phyloP scores from a whole-genome alignment of 2,888 invertebrate genomes.

The Mythimna ferrago region DNA sequence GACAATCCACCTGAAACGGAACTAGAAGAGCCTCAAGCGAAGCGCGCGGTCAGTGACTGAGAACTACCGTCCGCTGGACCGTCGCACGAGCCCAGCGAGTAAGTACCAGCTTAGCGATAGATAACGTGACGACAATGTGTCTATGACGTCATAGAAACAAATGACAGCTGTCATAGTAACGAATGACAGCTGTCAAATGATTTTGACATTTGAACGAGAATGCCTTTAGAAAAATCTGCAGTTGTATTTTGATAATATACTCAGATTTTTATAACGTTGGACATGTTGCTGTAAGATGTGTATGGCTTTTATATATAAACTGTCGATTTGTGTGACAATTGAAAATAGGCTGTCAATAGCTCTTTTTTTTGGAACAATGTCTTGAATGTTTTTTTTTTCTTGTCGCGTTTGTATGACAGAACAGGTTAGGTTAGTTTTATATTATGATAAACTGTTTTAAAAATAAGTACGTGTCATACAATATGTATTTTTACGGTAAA shows the following conservation, averaged over 20 bases:
- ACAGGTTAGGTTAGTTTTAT: constrained; percentile 37
- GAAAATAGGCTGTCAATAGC: constrained; percentile 24
- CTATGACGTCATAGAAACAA: constrained; percentile 22
- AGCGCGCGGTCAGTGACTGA: constrained; percentile 71
- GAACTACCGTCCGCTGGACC: constrained; percentile 46
- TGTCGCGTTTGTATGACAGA: constrained; percentile 26
- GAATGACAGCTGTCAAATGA: constrained; percentile 21
- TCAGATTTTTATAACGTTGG: constrained; percentile 11
- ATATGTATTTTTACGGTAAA: constrained; percentile 41
- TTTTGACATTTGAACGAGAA: constrained; percentile 21
- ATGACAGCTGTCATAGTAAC: constrained; percentile 23
- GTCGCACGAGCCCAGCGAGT: constrained; percentile 43
- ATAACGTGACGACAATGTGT: constrained; percentile 36
- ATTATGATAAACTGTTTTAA: constrained; percentile 34
- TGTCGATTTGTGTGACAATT: constrained; percentile 25
- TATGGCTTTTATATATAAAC: constrained; percentile 26
- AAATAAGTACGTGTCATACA: constrained; percentile 34
- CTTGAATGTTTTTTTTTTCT: constrained; percentile 27
- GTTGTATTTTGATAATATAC: constrained; percentile 26
- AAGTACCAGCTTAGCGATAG: constrained; percentile 52
- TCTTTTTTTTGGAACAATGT: constrained; percentile 18
- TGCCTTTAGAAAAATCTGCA: constrained; percentile 7
- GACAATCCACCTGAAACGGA: constrained; percentile 86
- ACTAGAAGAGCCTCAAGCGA: constrained; percentile 82
- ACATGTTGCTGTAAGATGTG: constrained; percentile 3